Evolutionary conservation across 2,888 invertebrate species (phyloP).

Genomic region (Agrochola lota): DNA sequence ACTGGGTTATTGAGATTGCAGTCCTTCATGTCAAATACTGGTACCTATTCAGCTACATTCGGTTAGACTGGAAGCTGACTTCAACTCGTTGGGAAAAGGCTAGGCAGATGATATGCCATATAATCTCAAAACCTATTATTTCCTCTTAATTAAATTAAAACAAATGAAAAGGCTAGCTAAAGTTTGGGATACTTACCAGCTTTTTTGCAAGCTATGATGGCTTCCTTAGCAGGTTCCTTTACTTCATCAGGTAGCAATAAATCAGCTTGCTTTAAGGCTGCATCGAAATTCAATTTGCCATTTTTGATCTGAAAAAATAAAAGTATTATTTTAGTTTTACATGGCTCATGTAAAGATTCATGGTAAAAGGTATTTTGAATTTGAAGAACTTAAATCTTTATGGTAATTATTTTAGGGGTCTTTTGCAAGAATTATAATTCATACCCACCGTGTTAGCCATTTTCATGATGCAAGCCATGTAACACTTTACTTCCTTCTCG

Average conservation of each 20-base stretch:
- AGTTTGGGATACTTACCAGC: constrained; percentile 78
- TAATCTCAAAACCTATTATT: background rate
- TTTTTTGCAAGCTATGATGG: constrained; percentile 87
- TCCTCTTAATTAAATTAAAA: background rate
- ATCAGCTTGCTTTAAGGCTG: constrained; percentile 87
- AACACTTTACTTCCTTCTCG: constrained; percentile 87
- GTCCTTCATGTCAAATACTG: background rate
- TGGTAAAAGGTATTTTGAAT: background rate
- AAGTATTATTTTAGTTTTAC: background rate
- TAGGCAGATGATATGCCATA: background rate
- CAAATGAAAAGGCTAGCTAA: background rate
- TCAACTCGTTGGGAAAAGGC: background rate
- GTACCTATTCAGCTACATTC: background rate
- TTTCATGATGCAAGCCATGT: constrained; percentile 88
- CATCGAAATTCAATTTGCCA: constrained; percentile 86
- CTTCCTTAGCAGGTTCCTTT: constrained; percentile 83
- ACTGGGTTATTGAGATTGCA: background rate
- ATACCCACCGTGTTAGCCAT: constrained; percentile 86
- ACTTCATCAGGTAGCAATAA: constrained; percentile 85
- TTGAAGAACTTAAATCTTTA: background rate
- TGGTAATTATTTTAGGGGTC: background rate
- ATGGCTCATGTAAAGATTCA: background rate
- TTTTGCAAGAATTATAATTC: background rate
- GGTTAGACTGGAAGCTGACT: background rate
- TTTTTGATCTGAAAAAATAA: constrained; percentile 84